phyloP scores from a whole-genome alignment of 2,113 vertebrate species.

The Pterocles gutturalis region DNA sequence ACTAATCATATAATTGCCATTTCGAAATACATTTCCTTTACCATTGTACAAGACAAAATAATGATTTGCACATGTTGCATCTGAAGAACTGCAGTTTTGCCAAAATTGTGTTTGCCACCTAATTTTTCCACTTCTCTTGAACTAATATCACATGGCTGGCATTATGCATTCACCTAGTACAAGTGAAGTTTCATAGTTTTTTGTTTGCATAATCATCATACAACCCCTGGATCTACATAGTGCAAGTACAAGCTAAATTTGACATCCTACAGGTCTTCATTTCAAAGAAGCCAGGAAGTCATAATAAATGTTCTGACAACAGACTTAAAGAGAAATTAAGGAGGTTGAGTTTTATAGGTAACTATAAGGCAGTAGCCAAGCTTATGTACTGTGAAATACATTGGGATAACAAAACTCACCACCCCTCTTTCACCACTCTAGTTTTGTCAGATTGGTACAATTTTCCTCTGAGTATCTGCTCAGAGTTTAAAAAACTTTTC shows the following conservation, averaged over 20 bases:
- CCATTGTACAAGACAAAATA: slow-evolving; percentile 17
- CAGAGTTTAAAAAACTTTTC: neutral
- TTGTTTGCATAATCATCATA: neutral
- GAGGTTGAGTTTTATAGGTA: neutral
- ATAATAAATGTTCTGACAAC: neutral
- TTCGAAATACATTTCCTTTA: slow-evolving; percentile 43
- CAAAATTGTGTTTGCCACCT: slow-evolving; percentile 44
- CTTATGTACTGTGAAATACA: neutral
- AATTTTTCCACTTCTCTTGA: slow-evolving; percentile 12
- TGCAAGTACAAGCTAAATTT: neutral
- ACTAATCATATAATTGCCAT: slow-evolving; percentile 51
- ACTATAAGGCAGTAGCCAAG: neutral
- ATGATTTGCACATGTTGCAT: slow-evolving; percentile 48
- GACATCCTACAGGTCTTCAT: neutral
- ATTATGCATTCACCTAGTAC: neutral
- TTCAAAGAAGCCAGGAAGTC: neutral
- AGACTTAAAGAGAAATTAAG: neutral
- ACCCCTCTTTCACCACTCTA: neutral
- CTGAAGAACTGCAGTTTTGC: slow-evolving; percentile 7
- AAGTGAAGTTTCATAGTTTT: neutral
- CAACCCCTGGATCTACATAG: neutral
- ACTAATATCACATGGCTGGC: neutral
- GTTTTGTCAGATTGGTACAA: neutral
- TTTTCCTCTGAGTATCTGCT: neutral
- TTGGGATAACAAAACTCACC: neutral